Evolutionary conservation across 1,140 invertebrate genomes (phyloP), one percentile per base, ranked within the genome.

Genomic region (Dinoponera quadriceps): DNA sequence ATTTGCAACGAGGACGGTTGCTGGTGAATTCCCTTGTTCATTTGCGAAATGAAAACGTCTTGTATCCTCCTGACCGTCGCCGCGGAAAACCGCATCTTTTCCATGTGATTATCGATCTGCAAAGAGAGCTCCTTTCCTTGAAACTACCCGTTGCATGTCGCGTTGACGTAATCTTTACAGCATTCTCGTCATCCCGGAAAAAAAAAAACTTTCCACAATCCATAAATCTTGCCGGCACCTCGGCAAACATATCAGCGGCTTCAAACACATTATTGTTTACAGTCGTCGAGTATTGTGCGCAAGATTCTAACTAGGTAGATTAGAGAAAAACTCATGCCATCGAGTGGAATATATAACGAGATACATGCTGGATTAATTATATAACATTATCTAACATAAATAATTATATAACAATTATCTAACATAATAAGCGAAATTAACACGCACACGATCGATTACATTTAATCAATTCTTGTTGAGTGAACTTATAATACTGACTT

Each of bases 1-100:
- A 96, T 96, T 77, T 95, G 95, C 18, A 96, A 85, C 14, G 95
- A 96, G 2, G 96, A 96, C 0, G 93, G 85, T 60, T 95, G 93
- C 85, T 96, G 94, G 65, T 94, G 92, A 69, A 96, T 95, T 3
- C 96, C 96, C 44, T 94, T 92, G 73, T 95, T 93, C 93, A 97
- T 95, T 92, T 96, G 96, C 18, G 93, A 91, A 69, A 93, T 89
- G 84, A 96, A 96, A 2, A 95, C 93, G 27, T 94, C 90, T 68
- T 94, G 91, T 59, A 96, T 94, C 83, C 90, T 93, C 44, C 90
- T 78, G 3, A 93, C 91, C 5, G 90, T 94, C 51, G 92, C 90
- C 0, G 91, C 91, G 11, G 92, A 92, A 9, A 95, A 89, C 80
- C 91, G 85, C 83, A 95, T 89, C 1, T 91, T 85, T 65, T 88